Evolutionary conservation across 2,888 invertebrate species (phyloP).

Genomic region (Craniophora ligustri): DNA sequence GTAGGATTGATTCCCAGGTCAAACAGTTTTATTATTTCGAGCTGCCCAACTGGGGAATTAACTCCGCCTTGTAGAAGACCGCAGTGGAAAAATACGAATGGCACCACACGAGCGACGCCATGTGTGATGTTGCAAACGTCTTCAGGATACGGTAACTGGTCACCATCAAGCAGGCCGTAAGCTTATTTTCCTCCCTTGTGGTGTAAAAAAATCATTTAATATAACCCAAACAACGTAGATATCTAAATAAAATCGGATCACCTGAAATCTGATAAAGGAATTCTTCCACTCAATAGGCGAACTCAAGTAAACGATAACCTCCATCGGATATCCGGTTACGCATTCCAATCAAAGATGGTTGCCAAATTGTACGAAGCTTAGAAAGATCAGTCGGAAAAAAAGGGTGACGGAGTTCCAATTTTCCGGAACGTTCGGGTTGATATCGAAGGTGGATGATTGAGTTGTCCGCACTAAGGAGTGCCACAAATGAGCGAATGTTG

Average conservation of each 20-base stretch:
- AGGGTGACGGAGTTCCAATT: constrained; percentile 82
- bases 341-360: constrained; percentile 80
- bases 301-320: constrained; percentile 74
- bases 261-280: constrained; percentile 71
- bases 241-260: constrained; percentile 68
- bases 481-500: constrained; percentile 41
- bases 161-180: too few species aligned
- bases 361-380: constrained; percentile 76
- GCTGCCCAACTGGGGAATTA: too few species aligned
- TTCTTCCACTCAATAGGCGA: constrained; percentile 70
- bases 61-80: too few species aligned
- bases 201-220: too few species aligned
- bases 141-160: too few species aligned
- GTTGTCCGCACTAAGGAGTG: constrained; percentile 62
- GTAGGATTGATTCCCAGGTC: too few species aligned
- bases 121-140: too few species aligned
- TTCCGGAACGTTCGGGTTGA: constrained; percentile 70
- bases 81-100: too few species aligned
- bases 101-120: too few species aligned
- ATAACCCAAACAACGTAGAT: constrained; percentile 19
- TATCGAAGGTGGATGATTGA: constrained; percentile 71
- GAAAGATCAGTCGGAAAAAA: constrained; percentile 76
- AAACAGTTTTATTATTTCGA: too few species aligned
- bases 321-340: constrained; percentile 79
- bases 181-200: constrained; percentile 12